Evolutionary conservation across 2,888 invertebrate genomes (phyloP), one percentile per base, ranked within the genome.

Genomic region (Sphinx pinastri): DNA sequence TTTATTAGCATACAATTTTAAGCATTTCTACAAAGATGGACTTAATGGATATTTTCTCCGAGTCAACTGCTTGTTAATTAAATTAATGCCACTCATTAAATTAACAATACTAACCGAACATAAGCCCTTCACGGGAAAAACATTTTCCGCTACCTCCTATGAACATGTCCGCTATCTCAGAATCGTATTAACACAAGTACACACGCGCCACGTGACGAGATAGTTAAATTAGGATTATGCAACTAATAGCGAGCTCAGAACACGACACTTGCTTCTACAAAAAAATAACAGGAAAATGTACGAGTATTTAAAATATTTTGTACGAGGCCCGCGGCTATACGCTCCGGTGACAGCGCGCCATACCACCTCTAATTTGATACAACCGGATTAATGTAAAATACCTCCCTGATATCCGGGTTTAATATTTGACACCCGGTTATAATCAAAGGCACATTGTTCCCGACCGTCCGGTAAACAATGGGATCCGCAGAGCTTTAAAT

Each of bases 171-270:
- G 13, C 57, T 14, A 11, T 31, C 66, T 69, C 31, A 71, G 11
- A 19, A 11, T 67, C 57, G 69, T 71, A 73, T 70, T 70, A 71
- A 60, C 60, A 68, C 55, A 31, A 38, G 67, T 49, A 70, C 71
- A 69, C 68, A 70, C 66, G 70, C 58, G 38, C 54, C 71, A 69
- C 72, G 71, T 75, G 76, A 78, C 74, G 74, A 76, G 75, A 72
- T 74, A 67, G 68, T 70, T 70, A 75, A 76, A 75, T 75, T 68
- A 74, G 76, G 76, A 77, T 78, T 79, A 77, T 73, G 71, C 73
- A 74, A 74, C 75, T 78, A 78, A 80, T 78, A 76, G 66, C 54
- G 25, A 45, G 52, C 70, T 71, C 52, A 57, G 69, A 60, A n/a
- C 31, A 60, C 63, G 67, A 70, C 52, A 19, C 54, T 57, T 57